phyloP scores from a whole-genome alignment of 2,888 invertebrate genomes.

The Drosophila anceps region DNA sequence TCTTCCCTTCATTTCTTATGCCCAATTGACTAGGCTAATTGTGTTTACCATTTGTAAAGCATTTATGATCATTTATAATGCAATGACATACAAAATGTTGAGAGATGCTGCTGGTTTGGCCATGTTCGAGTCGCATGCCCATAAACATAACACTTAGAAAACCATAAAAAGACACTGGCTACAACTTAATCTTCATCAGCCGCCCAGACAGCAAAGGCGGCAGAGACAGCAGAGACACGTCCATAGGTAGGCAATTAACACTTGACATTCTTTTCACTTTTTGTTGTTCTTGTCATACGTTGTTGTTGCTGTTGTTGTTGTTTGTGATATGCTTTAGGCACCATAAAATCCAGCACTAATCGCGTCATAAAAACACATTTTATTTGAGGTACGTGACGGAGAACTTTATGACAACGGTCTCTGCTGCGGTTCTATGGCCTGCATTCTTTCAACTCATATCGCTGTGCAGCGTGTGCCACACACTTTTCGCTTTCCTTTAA shows the following conservation, averaged over 20 bases:
- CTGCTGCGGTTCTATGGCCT: conserved; percentile 37
- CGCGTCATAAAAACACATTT: conserved; percentile 78
- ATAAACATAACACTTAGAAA: conserved; percentile 55
- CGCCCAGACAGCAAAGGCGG: conserved; percentile 23
- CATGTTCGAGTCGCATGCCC: conserved; percentile 36
- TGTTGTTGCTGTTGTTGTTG: conserved; percentile 41
- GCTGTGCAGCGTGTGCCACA: conserved; percentile 52
- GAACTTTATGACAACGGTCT: conserved; percentile 61
- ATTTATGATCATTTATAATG: conserved; percentile 57
- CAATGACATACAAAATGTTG: conserved; percentile 54
- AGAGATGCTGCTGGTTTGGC: conserved; percentile 21
- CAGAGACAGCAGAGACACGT: conserved; percentile 41
- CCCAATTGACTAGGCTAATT: conserved; percentile 32
- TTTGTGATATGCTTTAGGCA: conserved; percentile 69
- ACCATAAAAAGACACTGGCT: conserved; percentile 56
- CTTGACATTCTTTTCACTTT: conserved; percentile 81
- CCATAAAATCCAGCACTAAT: conserved; percentile 69
- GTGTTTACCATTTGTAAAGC: conserved; percentile 54
- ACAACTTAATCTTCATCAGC: conserved; percentile 76
- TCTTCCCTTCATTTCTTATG: conserved; percentile 4
- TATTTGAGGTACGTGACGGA: conserved; percentile 73
- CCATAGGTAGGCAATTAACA: conserved; percentile 72
- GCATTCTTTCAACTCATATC: conserved; percentile 25
- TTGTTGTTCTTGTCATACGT: conserved; percentile 30
- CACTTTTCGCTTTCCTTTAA: conserved; percentile 70